Percentiles rank a stretch among this genome's conserved stretches.
These are phyloP conservation scores for Apostichopus leukothele DNA, from an alignment of 53 echinoderm and acorn worm genomes.

Conservation along the genomic window DNA sequence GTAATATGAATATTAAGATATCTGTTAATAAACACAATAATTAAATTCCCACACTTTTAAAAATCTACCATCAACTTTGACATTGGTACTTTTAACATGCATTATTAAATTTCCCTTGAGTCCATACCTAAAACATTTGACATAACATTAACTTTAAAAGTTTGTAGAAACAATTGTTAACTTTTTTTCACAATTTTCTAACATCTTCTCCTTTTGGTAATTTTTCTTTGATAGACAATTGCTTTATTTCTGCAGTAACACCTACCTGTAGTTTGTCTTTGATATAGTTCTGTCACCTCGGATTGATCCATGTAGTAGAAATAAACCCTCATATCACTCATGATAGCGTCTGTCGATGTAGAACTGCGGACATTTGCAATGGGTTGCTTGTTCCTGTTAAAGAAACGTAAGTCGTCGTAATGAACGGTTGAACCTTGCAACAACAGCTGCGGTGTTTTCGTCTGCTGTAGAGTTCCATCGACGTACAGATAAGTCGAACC, in stretches of 20 bases:
- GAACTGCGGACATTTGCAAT: neutral
- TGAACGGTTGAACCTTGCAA: neutral
- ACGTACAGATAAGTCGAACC: constrained; percentile 18
- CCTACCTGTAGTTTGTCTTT: constrained; percentile 18
- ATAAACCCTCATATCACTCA: constrained; percentile 33
- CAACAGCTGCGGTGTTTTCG: neutral
- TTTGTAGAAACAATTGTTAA: no score
- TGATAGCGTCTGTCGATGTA: neutral
- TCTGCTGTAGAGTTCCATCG: neutral
- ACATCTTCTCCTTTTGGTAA: neutral
- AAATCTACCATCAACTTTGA: no score
- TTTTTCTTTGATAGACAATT: no score
- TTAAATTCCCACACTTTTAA: no score
- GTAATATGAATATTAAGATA: no score
- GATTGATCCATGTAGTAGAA: neutral
- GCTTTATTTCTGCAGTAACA: neutral
- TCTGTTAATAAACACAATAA: no score
- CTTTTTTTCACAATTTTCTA: neutral
- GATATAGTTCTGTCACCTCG: neutral
- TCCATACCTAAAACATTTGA: no score
- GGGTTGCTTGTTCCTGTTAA: neutral
- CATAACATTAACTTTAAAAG: no score
- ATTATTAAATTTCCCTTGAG: no score
- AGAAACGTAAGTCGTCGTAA: constrained; percentile 4
- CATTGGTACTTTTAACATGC: no score